Evolutionary conservation across 2,797 vertebrate species (phyloP).

Genomic region (Pipistrellus pygmaeus): DNA sequence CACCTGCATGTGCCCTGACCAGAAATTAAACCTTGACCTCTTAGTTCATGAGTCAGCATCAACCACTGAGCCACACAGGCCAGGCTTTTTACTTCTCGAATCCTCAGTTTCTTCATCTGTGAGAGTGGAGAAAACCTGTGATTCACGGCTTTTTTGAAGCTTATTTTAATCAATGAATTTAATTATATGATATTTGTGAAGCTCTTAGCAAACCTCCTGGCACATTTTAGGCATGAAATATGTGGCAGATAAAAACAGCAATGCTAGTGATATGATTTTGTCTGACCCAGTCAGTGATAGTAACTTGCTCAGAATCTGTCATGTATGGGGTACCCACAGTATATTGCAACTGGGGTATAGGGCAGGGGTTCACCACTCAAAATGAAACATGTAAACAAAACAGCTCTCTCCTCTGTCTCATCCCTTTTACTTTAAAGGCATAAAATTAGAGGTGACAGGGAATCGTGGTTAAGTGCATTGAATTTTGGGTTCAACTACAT

Average conservation of each 20-base stretch:
- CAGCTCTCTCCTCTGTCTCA: neutral
- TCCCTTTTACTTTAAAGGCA: neutral
- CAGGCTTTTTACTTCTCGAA: neutral
- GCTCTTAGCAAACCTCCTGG: slow-evolving; percentile 15
- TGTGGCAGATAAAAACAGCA: neutral
- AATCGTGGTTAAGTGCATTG: neutral
- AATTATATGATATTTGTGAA: neutral
- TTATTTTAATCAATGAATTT: slow-evolving; percentile 12
- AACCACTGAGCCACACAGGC: too few relatives aligned
- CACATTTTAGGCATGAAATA: neutral
- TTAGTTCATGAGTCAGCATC: too few relatives aligned
- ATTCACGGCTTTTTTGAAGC: neutral
- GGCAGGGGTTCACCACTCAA: neutral
- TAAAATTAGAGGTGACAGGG: neutral
- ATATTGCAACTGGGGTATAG: neutral
- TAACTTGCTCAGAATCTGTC: neutral
- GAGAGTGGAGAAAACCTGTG: neutral
- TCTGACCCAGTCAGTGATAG: neutral
- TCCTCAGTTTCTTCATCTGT: neutral
- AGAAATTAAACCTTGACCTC: too few relatives aligned
- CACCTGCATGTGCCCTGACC: too few relatives aligned
- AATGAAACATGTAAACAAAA: neutral
- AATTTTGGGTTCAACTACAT: neutral
- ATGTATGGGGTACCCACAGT: neutral
- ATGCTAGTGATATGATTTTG: neutral